Conservation (phyloP, 2,888 invertebrate genomes). For the Notodonta ziczac region DNA sequence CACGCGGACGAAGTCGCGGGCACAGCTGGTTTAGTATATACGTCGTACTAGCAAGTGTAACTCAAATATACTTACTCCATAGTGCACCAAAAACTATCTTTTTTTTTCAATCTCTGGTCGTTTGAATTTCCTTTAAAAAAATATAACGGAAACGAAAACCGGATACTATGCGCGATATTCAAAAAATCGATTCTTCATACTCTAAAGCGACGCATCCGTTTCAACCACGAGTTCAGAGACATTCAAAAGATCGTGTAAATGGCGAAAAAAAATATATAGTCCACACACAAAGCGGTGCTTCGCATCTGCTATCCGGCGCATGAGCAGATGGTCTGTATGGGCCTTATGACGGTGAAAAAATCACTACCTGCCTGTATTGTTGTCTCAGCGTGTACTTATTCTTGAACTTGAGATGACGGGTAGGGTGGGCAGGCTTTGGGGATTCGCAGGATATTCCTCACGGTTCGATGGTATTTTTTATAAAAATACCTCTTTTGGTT, state of each 20-base stretch:
- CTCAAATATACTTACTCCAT: no score
- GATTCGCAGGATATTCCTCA: background rate
- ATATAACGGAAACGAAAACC: conserved; percentile 49
- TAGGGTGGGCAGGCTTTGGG: conserved; percentile 26
- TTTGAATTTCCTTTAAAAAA: conserved; percentile 14
- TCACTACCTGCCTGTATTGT: conserved; percentile 67
- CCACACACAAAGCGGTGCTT: conserved; percentile 58
- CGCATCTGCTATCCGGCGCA: conserved; percentile 72
- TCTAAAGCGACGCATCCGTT: conserved; percentile 42
- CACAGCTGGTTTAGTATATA: no score
- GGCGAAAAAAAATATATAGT: conserved; percentile 57
- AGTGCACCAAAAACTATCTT: no score
- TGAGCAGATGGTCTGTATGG: conserved; percentile 67
- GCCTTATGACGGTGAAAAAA: conserved; percentile 54
- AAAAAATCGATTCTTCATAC: conserved; percentile 62
- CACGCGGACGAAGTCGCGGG: no score
- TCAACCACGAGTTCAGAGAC: conserved; percentile 41
- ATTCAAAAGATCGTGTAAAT: conserved; percentile 41
- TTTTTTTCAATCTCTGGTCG: no score
- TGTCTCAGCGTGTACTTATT: conserved; percentile 52
- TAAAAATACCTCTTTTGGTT: no score
- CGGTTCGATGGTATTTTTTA: background rate
- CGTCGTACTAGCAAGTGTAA: no score
- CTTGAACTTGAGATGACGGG: conserved; percentile 58
- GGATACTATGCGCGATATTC: conserved; percentile 64